phyloP scores from a whole-genome alignment of 2,113 vertebrate species.

The Coracopsis vasa region DNA sequence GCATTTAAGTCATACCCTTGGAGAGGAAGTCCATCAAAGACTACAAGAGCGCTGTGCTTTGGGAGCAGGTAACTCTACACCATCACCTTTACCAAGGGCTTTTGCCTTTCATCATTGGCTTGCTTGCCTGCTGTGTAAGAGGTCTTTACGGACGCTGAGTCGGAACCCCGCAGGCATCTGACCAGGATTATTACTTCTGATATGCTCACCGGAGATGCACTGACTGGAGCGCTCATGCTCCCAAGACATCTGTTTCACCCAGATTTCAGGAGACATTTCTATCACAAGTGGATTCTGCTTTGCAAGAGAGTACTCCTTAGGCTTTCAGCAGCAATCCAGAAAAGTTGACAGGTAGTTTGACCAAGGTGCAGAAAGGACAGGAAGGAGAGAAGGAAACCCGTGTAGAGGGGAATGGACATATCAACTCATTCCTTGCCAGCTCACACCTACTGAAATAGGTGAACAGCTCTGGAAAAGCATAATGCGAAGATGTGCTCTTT shows the following conservation, averaged over 20 bases:
- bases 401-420: not conserved
- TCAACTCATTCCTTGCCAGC: not conserved
- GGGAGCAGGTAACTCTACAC: not conserved
- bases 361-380: not conserved
- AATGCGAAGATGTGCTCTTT: not conserved
- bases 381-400: not conserved
- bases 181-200: not conserved
- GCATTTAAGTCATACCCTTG: not conserved
- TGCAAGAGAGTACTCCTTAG: not conserved
- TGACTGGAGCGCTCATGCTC: not conserved
- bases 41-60: fast-evolving
- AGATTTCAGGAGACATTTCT: not conserved
- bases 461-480: not conserved
- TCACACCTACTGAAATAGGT: not conserved
- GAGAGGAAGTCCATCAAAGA: not conserved
- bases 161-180: not conserved
- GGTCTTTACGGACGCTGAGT: fast-evolving
- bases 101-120: not conserved
- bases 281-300: not conserved
- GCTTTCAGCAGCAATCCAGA: not conserved
- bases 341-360: not conserved
- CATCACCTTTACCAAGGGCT: not conserved
- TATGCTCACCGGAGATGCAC: not conserved
- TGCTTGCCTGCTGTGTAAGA: not conserved
- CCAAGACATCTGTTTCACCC: not conserved